Evolutionary conservation across 1,140 invertebrate species (phyloP).

Genomic region (Lamellibrachia luymesi): DNA sequence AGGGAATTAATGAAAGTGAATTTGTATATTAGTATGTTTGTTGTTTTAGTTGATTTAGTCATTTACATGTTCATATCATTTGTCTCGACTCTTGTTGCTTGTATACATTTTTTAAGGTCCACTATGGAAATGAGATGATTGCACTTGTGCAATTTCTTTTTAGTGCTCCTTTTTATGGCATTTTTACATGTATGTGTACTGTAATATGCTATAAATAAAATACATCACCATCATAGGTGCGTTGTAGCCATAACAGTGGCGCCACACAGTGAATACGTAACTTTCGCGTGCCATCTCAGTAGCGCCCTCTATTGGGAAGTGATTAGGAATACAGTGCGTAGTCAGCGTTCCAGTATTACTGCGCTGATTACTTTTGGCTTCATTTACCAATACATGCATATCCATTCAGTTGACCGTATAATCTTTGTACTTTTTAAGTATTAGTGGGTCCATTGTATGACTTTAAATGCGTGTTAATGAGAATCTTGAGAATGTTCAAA

Average conservation of each 20-base stretch:
- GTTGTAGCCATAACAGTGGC: neutral
- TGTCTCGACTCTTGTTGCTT: no score
- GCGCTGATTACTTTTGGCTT: neutral
- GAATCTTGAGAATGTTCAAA: neutral
- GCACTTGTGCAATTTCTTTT: no score
- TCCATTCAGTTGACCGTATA: neutral
- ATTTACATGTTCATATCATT: no score
- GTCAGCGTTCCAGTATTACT: neutral
- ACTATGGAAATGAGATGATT: no score
- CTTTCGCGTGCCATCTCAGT: neutral
- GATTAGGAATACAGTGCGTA: neutral
- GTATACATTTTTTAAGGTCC: no score
- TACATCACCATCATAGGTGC: no score
- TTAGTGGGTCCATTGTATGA: neutral
- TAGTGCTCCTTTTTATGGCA: no score
- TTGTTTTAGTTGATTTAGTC: no score
- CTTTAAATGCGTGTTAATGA: neutral
- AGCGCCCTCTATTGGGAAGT: neutral
- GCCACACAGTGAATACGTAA: neutral
- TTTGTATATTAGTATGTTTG: no score
- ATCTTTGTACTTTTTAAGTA: neutral
- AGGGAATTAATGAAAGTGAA: no score
- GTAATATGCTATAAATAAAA: no score
- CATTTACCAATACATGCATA: neutral
- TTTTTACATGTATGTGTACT: no score